Percentiles rank a stretch among this genome's conserved stretches.
phyloP scores from a whole-genome alignment of 2,888 invertebrate species.

The Agrotis exclamationis region DNA sequence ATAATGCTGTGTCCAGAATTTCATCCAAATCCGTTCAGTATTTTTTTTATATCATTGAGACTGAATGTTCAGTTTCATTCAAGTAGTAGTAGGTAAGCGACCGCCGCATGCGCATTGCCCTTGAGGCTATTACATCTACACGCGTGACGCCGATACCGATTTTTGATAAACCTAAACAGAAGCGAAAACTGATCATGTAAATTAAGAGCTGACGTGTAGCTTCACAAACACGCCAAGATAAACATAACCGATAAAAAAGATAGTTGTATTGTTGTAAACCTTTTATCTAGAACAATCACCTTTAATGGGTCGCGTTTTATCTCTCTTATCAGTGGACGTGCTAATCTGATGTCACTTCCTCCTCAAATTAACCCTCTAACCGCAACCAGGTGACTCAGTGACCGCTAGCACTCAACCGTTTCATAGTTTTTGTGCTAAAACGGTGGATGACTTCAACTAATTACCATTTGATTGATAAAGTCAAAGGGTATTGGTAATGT shows the following conservation, averaged over 20 bases:
- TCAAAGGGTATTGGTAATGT: constrained; percentile 30
- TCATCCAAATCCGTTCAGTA: too few relatives aligned
- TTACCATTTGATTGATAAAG: constrained; percentile 44
- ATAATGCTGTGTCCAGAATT: too few relatives aligned
- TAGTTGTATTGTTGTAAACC: constrained; percentile 57
- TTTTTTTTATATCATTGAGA: too few relatives aligned
- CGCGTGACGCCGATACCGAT: background rate
- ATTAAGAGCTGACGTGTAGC: constrained; percentile 39
- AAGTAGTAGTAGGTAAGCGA: background rate
- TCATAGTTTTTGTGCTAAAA: constrained; percentile 38
- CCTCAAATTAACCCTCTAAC: constrained; percentile 48
- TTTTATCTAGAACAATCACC: constrained; percentile 72
- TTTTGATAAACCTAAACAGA: constrained; percentile 9
- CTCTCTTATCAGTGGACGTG: constrained; percentile 61
- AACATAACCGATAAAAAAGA: constrained; percentile 60
- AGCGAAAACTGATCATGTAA: constrained; percentile 1
- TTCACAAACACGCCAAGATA: constrained; percentile 57
- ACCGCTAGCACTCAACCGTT: constrained; percentile 23
- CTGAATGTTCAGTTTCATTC: background rate
- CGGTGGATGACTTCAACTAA: constrained; percentile 39
- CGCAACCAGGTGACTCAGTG: constrained; percentile 38
- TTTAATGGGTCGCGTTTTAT: constrained; percentile 70
- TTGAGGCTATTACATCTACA: constrained; percentile 8
- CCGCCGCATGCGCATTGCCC: constrained; percentile 8
- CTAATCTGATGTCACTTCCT: constrained; percentile 54